Percentiles rank a stretch among this genome's conserved stretches.
These are phyloP conservation scores for Trachops cirrhosus DNA, from an alignment of 2,797 vertebrate genomes.

Conservation along the genomic window DNA sequence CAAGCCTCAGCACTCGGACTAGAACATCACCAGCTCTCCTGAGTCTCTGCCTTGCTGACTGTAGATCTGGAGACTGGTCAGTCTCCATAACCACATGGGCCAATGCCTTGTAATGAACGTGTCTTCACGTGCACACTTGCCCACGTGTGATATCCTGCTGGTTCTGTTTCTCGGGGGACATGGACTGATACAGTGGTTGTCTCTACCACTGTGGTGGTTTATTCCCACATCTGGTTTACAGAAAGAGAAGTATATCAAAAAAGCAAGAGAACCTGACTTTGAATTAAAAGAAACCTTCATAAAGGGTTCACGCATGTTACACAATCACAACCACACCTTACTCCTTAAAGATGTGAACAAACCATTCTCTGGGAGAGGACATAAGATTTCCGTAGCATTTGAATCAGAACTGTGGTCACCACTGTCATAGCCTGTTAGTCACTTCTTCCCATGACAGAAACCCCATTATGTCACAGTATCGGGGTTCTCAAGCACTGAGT, in stretches of 20 bases:
- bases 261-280: not conserved
- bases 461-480: not conserved
- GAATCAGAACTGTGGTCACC: not conserved
- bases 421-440: not conserved
- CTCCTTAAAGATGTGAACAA: not conserved
- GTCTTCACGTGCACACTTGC: not conserved
- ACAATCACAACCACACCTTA: not conserved
- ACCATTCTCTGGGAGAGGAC: not conserved
- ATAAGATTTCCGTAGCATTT: not conserved
- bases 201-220: no score
- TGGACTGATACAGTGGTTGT: not conserved
- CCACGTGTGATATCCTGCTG: not conserved
- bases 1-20: not conserved
- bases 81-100: not conserved
- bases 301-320: not conserved
- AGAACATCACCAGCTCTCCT: rapidly evolving
- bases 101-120: not conserved
- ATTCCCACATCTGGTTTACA: not conserved
- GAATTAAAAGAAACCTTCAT: not conserved
- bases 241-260: not conserved
- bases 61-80: not conserved
- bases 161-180: not conserved
- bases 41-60: not conserved
- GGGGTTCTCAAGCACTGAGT: not conserved
- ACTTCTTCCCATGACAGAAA: not conserved